These are phyloP conservation scores for Callaeas wilsoni DNA, from an alignment of 2,113 vertebrate genomes.

Conservation along the genomic window DNA sequence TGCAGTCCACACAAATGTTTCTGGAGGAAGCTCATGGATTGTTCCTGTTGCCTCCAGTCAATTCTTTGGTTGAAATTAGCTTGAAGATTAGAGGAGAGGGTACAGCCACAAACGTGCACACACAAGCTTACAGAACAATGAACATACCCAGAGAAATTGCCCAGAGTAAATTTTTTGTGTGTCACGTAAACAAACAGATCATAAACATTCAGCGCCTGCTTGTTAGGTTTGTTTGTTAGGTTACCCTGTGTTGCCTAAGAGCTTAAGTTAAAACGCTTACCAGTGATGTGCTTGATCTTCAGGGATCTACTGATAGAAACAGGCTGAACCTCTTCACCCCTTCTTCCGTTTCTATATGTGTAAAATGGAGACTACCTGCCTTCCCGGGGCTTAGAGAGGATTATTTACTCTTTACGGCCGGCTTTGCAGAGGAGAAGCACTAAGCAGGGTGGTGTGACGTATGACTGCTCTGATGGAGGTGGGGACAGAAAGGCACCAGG, in stretches of 20 bases:
- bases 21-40: background rate
- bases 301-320: background rate
- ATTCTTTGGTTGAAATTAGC: conserved; percentile 24
- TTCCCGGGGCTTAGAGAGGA: background rate
- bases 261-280: conserved; percentile 1
- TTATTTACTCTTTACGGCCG: background rate
- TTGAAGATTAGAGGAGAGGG: conserved; percentile 11
- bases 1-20: background rate
- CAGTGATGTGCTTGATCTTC: background rate
- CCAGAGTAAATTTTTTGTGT: background rate
- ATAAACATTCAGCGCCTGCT: background rate
- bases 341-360: background rate
- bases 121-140: background rate
- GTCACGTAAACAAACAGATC: background rate
- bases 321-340: background rate
- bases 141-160: background rate
- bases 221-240: background rate
- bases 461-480: background rate
- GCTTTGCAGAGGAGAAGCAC: conserved; percentile 16
- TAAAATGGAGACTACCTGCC: background rate
- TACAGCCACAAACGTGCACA: background rate
- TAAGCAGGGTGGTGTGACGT: background rate
- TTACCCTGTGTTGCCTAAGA: background rate
- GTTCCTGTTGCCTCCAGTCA: conserved; percentile 17
- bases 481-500: background rate